Base-by-base conservation (phyloP, 2,113 vertebrate species). In the Acinonyx jubatus region DNA sequence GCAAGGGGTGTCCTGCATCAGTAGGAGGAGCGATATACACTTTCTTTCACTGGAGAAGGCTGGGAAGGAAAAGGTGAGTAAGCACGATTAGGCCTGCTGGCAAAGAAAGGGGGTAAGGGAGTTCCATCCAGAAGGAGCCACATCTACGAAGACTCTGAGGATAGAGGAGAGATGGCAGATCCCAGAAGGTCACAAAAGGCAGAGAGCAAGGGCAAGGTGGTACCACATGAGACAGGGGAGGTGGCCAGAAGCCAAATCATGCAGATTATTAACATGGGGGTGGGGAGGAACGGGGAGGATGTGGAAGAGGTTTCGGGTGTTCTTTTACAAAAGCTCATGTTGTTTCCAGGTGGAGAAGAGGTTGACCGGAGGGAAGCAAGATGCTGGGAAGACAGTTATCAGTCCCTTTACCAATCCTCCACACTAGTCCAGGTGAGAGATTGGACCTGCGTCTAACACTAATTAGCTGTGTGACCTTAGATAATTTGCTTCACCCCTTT, bases 1-100 rank as follows among this genome's bases (percentile, higher is more conserved):
- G 94, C 92, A 97, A 97, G 97, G 93, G 98, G 96, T 98, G 97
- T 91, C 63, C 95, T 74, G 89, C 94, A 96, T 94, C 91, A 93
- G 96, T 81, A 94, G 84, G 45, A 94, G 85, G 4, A 89, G n/a
- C 5, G 76, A 97, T 71, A 94, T 83, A 86, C 41, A 31, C 50
- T 68, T 0, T 0, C 92, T 94, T 96, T 96, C 97, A 65, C 86
- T 92, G 91, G 31, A 84, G 74, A 92, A 96, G 11, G 23, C 11
- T 5, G 21, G 65, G 50, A 69, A 48, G 55, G 27, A 71, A 68
- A 13, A 6, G 33, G 21, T 9, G 18, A 91, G 55, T 52, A 78
- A 29, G 48, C 2, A 7, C 4, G 33, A 41, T 0, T 14, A 50
- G 19, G 38, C 33, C 73, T 6, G 18, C 5, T 29, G 57, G 73